Conservation (phyloP, 2,888 invertebrate genomes). For the Timandra comae region DNA sequence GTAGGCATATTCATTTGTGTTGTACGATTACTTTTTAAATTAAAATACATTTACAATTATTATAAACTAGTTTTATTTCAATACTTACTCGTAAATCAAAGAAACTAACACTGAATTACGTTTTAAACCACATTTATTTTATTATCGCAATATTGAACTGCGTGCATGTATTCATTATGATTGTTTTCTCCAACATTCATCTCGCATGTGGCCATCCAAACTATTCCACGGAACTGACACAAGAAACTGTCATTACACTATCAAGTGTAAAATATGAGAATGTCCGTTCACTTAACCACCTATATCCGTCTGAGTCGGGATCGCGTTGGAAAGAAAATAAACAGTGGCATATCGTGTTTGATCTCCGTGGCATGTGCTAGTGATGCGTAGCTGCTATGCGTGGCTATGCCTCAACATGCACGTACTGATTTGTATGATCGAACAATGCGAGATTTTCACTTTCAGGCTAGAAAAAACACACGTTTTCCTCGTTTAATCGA, state of each 20-base stretch:
- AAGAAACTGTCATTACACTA: conserved; percentile 66
- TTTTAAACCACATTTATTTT: no score
- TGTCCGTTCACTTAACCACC: conserved; percentile 39
- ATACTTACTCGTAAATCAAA: no score
- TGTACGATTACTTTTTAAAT: no score
- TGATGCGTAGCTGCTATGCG: conserved; percentile 36
- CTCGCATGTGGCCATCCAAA: conserved; percentile 67
- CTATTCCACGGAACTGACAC: conserved; percentile 67
- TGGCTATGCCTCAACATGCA: conserved; percentile 29
- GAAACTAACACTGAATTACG: no score
- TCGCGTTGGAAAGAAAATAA: conserved; percentile 32
- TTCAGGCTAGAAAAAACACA: conserved; percentile 39
- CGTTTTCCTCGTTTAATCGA: conserved; percentile 13
- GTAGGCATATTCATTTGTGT: no score
- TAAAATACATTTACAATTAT: no score
- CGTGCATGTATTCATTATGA: conserved; percentile 33
- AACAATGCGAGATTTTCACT: conserved; percentile 59
- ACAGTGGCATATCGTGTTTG: conserved; percentile 19
- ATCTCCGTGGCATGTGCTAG: conserved; percentile 32
- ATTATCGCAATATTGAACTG: conserved; percentile 4
- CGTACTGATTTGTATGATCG: conserved; percentile 31
- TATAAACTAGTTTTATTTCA: no score
- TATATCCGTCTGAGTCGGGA: conserved; percentile 34
- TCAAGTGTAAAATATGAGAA: conserved; percentile 54
- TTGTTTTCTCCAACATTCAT: conserved; percentile 47